phyloP scores from a whole-genome alignment of 1,140 invertebrate genomes.

The Psix sp. region DNA sequence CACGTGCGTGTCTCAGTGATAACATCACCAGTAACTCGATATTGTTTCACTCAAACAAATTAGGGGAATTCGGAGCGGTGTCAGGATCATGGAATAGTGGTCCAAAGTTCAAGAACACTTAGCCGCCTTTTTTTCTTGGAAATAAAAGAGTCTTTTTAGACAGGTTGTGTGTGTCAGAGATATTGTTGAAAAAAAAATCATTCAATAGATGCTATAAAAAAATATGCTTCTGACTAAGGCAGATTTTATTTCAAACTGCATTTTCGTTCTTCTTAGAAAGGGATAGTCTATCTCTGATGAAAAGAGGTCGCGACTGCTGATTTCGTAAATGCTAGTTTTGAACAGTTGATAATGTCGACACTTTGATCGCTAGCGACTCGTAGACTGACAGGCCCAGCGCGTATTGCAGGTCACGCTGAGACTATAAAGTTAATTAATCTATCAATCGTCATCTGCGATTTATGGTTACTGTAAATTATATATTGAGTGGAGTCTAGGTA shows the following conservation, averaged over 20 bases:
- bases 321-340: slow-evolving; percentile 8
- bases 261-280: no score
- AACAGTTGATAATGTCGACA: slow-evolving; percentile 26
- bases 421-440: slow-evolving; percentile 30
- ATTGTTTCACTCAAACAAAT: slow-evolving; percentile 77
- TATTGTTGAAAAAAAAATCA: no score
- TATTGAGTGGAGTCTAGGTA: no score
- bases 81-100: slow-evolving; percentile 60
- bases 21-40: slow-evolving; percentile 75
- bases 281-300: no score
- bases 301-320: no score
- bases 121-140: slow-evolving; percentile 47
- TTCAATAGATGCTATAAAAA: no score
- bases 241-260: no score
- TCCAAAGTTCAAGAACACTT: slow-evolving; percentile 67
- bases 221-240: no score
- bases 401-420: slow-evolving; percentile 20
- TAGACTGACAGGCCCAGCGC: no score
- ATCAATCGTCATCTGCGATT: slow-evolving; percentile 16
- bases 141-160: slow-evolving; percentile 45
- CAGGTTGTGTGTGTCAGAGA: slow-evolving; percentile 39
- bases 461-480: no score
- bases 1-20: slow-evolving; percentile 72
- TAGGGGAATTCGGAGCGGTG: slow-evolving; percentile 67
- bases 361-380: no score